Evolutionary conservation across 2,888 invertebrate species (phyloP), one percentile per base, ranked within the genome.

Genomic region (Resseliella maxima): DNA sequence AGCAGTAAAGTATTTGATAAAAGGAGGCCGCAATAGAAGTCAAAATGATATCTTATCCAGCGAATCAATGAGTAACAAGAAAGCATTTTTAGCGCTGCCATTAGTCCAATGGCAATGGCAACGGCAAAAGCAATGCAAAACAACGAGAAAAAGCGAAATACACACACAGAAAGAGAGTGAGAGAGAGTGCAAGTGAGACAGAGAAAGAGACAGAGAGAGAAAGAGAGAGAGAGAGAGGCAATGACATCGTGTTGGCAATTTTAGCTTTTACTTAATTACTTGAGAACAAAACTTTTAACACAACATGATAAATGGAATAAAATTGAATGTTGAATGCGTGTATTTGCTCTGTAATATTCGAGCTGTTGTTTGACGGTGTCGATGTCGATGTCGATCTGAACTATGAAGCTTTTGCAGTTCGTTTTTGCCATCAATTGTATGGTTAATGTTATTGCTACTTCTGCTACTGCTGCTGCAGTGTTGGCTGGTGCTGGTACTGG

Each of bases 251-350:
- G 50, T 50, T 50, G 50, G 50, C 50, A 50, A 18, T 72, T 59
- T 59, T 12, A 59, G 72, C 27, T 72, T 72, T 72, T 72, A 72
- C 35, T 35, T 72, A 72, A 72, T 72, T 72, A 72, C 72, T 72
- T 72, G 72, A 31, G 72, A 72, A 72, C 72, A 72, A 35, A 72
- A 72, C 72, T 72, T 72, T 72, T 72, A 72, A 35, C 72, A 72
- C 72, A 27, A 72, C 72, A 72, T 72, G 72, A 72, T 72, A 72
- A 72, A 72, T 72, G 72, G 35, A 72, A 72, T 72, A 72, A 35
- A 72, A 72, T 72, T 72, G 72, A 72, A 72, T 72, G 72, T 72
- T 72, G 31, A 72, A 72, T 72, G 72, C 59, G 59, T 59, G 59
- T 59, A 59, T 72, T 72, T 72, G 35, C 72, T 31, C 72, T 72